phyloP scores from a whole-genome alignment of 1,140 invertebrate species.

The Drosophila suzukii region DNA sequence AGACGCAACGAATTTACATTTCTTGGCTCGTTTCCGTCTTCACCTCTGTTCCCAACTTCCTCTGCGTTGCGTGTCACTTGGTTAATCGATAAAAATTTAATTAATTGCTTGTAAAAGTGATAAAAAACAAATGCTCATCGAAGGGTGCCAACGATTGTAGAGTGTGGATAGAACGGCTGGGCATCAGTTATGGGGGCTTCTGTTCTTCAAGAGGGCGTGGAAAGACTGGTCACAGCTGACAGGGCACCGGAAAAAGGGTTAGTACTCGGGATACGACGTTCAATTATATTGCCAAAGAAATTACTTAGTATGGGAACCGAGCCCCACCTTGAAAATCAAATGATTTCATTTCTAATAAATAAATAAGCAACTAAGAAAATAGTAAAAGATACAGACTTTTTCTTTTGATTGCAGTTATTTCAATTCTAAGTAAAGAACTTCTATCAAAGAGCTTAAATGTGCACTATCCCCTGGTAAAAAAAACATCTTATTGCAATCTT shows the following conservation, averaged over 20 bases:
- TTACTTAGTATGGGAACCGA: not conserved
- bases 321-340: not conserved
- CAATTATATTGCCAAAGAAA: not conserved
- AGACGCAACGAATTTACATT: constrained; percentile 50
- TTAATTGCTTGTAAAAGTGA: constrained; percentile 73
- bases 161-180: not conserved
- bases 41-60: constrained; percentile 2
- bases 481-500: too few species aligned
- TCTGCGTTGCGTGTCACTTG: constrained; percentile 55
- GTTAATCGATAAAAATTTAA: constrained; percentile 72
- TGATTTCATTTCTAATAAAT: not conserved
- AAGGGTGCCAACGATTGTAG: not conserved
- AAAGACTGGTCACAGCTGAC: constrained; percentile 62
- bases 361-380: too few species aligned
- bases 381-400: too few species aligned
- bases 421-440: too few species aligned
- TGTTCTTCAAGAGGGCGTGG: constrained; percentile 1
- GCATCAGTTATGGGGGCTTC: constrained; percentile 9
- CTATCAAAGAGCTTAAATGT: too few species aligned
- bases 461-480: too few species aligned
- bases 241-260: constrained; percentile 12
- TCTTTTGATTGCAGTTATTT: too few species aligned
- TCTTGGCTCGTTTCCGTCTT: constrained; percentile 47
- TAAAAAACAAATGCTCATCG: constrained; percentile 38
- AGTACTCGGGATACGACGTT: not conserved